Evolutionary conservation across 2,113 vertebrate species (phyloP), one percentile per base, ranked within the genome.

Genomic region (Tetraodon nigroviridis): DNA sequence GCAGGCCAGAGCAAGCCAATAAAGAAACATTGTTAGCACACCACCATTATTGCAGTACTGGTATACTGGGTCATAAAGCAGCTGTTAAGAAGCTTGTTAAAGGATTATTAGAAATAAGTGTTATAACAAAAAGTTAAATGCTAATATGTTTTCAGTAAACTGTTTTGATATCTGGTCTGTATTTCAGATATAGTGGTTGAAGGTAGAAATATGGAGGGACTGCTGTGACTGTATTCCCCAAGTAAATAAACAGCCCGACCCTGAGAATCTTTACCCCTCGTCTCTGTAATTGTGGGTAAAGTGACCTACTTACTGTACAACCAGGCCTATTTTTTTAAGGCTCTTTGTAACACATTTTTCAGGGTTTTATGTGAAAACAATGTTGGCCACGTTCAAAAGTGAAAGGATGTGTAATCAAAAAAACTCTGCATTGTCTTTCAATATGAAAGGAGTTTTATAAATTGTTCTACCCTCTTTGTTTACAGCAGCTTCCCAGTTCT

Each of bases 261-360:
- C 11, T 14, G 45, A 51, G 4, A 29, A 24, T 58, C 50, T 19
- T 22, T 7, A 18, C 22, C 11, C 46, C 53, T 62, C 60, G n/a
- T 76, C 29, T 73, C 50, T 56, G 51, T 12, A 75, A 55, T 75
- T 72, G 50, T 46, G 51, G 60, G 54, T 67, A 51, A 45, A 61
- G 56, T 50, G 69, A 84, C 77, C 78, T 79, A 83, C 73, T 83
- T 81, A 59, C 60, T 60, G 51, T 37, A 64, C 58, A 69, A 65
- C 62, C 68, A 69, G 54, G 58, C 54, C 63, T 44, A 73, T 44
- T 37, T 37, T 37, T 37, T 37, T 37, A 57, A 71, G 58, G 40
- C 20, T 18, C 56, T 73, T 55, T 49, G 19, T 51, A 51, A 66
- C 69, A 46, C 55, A 79, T 70, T 67, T 75, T 71, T 74, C 24